phyloP scores from a whole-genome alignment of 2,888 invertebrate genomes.

The Entomobrya multifasciata region DNA sequence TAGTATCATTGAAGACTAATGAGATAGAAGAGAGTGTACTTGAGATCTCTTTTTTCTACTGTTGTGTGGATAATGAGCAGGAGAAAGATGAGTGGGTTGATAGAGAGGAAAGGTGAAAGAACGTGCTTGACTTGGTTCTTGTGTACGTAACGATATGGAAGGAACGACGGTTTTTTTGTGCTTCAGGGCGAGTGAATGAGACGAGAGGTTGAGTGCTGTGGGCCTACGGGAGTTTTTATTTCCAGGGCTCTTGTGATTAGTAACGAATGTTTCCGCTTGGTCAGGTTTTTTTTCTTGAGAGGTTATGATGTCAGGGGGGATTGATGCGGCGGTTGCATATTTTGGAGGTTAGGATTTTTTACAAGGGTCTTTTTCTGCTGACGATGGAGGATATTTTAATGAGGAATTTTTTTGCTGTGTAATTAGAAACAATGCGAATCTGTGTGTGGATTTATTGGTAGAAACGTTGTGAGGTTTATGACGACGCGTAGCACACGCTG shows the following conservation, averaged over 20 bases:
- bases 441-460: too few relatives aligned
- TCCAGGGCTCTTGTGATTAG: slow-evolving; percentile 11
- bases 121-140: slow-evolving; percentile 18
- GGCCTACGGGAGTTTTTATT: neutral
- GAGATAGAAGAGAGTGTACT: slow-evolving; percentile 67
- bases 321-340: too few relatives aligned
- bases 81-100: neutral
- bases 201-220: slow-evolving; percentile 28
- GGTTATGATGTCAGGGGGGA: too few relatives aligned
- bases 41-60: slow-evolving; percentile 47
- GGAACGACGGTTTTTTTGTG: neutral
- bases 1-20: slow-evolving; percentile 66
- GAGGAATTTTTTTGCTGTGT: too few relatives aligned
- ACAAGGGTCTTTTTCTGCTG: too few relatives aligned
- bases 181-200: slow-evolving; percentile 52
- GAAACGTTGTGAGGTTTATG: neutral
- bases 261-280: slow-evolving; percentile 70
- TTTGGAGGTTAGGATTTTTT: too few relatives aligned
- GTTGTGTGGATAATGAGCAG: neutral
- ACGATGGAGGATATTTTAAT: too few relatives aligned
- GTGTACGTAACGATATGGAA: neutral
- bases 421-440: too few relatives aligned
- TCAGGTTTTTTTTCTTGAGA: too few relatives aligned
- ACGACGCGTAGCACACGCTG: slow-evolving; percentile 21
- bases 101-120: slow-evolving; percentile 37